These are phyloP conservation scores for Pangasius djambal DNA, from an alignment of 2,797 vertebrate species.

Conservation along the genomic window DNA sequence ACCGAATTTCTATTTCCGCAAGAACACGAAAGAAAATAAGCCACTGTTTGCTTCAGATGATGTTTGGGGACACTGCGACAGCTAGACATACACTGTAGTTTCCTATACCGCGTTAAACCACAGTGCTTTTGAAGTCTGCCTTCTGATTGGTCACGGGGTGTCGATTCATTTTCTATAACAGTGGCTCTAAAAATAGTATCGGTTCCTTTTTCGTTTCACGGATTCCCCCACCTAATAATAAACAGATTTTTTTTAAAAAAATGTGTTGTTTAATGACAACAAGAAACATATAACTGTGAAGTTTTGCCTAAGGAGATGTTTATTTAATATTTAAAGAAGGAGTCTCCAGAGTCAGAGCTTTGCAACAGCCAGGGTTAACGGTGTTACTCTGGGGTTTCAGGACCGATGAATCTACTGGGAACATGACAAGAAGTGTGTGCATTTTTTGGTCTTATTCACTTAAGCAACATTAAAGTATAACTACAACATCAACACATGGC, in stretches of 20 bases:
- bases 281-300: not conserved
- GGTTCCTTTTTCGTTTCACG: no score
- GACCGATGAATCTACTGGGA: no score
- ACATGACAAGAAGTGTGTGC: no score
- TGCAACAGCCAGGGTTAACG: not conserved
- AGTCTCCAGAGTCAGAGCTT: not conserved
- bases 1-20: not conserved
- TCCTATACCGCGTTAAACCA: not conserved
- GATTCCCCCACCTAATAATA: no score
- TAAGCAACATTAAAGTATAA: not conserved
- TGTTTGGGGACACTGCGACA: not conserved
- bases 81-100: not conserved
- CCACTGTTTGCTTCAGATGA: not conserved
- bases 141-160: not conserved
- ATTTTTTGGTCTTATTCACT: not conserved
- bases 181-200: no score
- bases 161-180: not conserved
- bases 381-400: no score
- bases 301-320: not conserved
- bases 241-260: no score
- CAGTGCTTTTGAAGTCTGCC: not conserved
- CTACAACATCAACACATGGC: not conserved
- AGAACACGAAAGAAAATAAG: not conserved
- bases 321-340: not conserved
- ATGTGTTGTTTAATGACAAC: no score